These are phyloP conservation scores for Oxyscelio sp. DNA, from an alignment of 2,888 invertebrate genomes.

Conservation along the genomic window DNA sequence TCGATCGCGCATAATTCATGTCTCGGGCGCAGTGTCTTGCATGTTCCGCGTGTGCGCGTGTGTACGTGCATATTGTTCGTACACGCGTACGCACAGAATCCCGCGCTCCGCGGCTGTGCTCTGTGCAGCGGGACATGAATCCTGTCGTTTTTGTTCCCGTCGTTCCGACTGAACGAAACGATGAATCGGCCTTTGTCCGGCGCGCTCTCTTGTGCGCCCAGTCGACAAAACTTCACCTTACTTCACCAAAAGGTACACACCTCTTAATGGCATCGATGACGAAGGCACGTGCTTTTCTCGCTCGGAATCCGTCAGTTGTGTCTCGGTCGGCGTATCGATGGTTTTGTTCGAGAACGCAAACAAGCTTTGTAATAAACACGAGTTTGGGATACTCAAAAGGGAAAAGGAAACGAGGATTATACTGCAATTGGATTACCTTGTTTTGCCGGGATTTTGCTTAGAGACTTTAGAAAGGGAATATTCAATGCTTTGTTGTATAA, in stretches of 20 bases:
- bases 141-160: constrained; percentile 87
- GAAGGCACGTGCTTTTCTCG: constrained; percentile 71
- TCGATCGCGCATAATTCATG: constrained; percentile 71
- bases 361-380: constrained; percentile 39
- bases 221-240: constrained; percentile 55
- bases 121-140: constrained; percentile 87
- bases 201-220: constrained; percentile 54
- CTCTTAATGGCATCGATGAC: constrained; percentile 53
- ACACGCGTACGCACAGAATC: constrained; percentile 52
- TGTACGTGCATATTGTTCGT: constrained; percentile 59
- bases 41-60: constrained; percentile 34
- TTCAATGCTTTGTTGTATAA: no score
- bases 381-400: background rate
- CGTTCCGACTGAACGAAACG: constrained; percentile 80
- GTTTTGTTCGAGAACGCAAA: constrained; percentile 38
- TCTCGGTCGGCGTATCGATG: constrained; percentile 8
- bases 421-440: no score
- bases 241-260: constrained; percentile 51
- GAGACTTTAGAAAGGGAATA: no score
- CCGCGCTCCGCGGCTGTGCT: constrained; percentile 44
- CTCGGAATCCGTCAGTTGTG: constrained; percentile 30
- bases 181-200: constrained; percentile 75
- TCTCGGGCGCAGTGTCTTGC: constrained; percentile 62
- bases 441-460: no score
- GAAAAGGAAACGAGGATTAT: background rate